A percentile compares a stretch with the other conserved stretches of the same genome.
Evolutionary conservation across 2,888 invertebrate genomes (phyloP).

Genomic region (Ormyrus rosae): DNA sequence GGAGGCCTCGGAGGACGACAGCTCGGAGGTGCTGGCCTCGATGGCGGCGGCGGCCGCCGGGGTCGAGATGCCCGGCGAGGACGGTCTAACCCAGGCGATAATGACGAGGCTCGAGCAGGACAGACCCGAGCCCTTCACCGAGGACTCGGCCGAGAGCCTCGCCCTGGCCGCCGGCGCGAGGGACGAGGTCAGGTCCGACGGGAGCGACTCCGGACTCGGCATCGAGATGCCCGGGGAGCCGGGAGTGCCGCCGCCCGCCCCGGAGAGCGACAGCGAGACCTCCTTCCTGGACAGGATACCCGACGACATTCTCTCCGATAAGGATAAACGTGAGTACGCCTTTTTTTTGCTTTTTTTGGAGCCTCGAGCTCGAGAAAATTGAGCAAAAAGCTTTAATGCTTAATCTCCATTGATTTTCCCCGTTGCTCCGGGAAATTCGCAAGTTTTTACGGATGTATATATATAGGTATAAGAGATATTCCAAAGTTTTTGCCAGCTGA

Average conservation of each 20-base stretch:
- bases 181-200: constrained; percentile 82
- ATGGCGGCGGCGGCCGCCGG: constrained; percentile 60
- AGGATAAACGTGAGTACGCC: constrained; percentile 69
- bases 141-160: constrained; percentile 73
- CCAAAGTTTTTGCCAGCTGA: no score
- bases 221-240: constrained; percentile 84
- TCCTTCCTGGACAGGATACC: constrained; percentile 77
- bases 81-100: constrained; percentile 60
- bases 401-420: no score
- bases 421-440: no score
- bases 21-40: constrained; percentile 65
- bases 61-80: constrained; percentile 59
- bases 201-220: constrained; percentile 90
- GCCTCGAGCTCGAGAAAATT: not conserved
- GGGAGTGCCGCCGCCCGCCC: constrained; percentile 69
- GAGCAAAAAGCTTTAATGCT: no score
- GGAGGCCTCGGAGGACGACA: constrained; percentile 65
- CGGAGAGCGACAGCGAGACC: constrained; percentile 77
- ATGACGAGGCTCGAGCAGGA: constrained; percentile 69
- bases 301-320: constrained; percentile 72
- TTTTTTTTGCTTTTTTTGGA: not conserved
- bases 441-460: no score
- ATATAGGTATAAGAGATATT: no score
- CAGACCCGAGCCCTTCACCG: constrained; percentile 71
- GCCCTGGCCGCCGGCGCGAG: constrained; percentile 68